A percentile compares a stretch with the other conserved stretches of the same genome.
Evolutionary conservation across 2,797 vertebrate species (phyloP).

Genomic region (Gastrophryne carolinensis): DNA sequence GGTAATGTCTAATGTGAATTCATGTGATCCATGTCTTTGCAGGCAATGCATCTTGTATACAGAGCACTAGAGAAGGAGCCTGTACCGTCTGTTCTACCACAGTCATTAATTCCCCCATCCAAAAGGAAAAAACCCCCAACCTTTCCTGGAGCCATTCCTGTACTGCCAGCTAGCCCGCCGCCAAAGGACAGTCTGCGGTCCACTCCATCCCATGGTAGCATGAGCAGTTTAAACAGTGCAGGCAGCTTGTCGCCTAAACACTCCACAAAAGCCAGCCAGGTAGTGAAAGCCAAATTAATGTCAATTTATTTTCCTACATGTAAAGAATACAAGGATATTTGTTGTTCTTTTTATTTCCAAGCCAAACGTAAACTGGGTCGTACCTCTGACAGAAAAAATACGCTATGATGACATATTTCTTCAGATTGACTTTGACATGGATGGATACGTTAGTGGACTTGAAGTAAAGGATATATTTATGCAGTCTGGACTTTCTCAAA

Average conservation of each 20-base stretch:
- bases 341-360: constrained; percentile 58
- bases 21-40: constrained; percentile 17
- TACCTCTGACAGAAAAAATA: constrained; percentile 82
- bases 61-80: constrained; percentile 96
- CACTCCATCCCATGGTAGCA: constrained; percentile 91
- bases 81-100: constrained; percentile 83
- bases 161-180: constrained; percentile 88
- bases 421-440: constrained; percentile 90
- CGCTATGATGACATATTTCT: constrained; percentile 94
- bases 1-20: neutral
- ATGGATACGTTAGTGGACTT: constrained; percentile 91
- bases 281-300: constrained; percentile 48
- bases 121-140: constrained; percentile 87
- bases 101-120: constrained; percentile 84
- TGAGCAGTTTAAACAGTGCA: constrained; percentile 90
- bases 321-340: neutral
- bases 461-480: constrained; percentile 98
- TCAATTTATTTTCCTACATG: neutral
- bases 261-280: constrained; percentile 83
- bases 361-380: constrained; percentile 86
- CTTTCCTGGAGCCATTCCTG: constrained; percentile 76
- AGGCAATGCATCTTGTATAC: constrained; percentile 99
- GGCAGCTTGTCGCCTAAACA: constrained; percentile 96
- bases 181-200: constrained; percentile 92
- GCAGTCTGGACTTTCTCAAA: constrained; percentile 92